A percentile compares a stretch with the other conserved stretches of the same genome.
These are phyloP conservation scores for Drosophila malerkotliana DNA, from an alignment of 1,140 invertebrate species.

Conservation along the genomic window DNA sequence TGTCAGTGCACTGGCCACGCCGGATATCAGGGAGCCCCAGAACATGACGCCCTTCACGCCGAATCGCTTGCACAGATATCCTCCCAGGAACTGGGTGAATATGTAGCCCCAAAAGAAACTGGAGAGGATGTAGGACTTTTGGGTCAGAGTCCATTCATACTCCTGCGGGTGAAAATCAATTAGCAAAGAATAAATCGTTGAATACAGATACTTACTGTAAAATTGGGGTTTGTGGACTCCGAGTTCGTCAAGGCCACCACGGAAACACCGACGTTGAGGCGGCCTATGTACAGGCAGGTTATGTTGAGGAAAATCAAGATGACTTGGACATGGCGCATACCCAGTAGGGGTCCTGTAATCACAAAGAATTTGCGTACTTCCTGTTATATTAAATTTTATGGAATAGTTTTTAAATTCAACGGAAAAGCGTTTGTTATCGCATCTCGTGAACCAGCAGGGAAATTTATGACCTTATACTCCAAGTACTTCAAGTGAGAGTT, in stretches of 20 bases:
- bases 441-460: not conserved
- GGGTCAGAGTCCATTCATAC: conserved; percentile 85
- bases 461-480: conserved; percentile 12
- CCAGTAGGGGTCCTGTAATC: conserved; percentile 56
- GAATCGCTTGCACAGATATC: conserved; percentile 87
- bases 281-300: conserved; percentile 52
- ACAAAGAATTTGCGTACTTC: not conserved
- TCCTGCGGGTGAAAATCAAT: conserved; percentile 34
- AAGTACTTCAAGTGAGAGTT: not conserved
- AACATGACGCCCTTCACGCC: conserved; percentile 88
- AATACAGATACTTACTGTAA: conserved; percentile 63
- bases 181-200: no score
- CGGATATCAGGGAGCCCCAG: conserved; percentile 85
- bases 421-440: conserved; percentile 10
- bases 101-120: conserved; percentile 88
- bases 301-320: conserved; percentile 64
- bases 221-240: conserved; percentile 84
- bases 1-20: conserved; percentile 81
- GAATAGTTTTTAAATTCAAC: not conserved
- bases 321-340: conserved; percentile 66
- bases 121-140: conserved; percentile 86
- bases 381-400: not conserved
- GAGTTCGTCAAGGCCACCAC: conserved; percentile 74
- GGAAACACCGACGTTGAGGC: conserved; percentile 68
- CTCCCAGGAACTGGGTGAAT: conserved; percentile 87